These are phyloP conservation scores for Dendrocopos noguchii DNA, from an alignment of 2,113 vertebrate genomes.

Conservation along the genomic window DNA sequence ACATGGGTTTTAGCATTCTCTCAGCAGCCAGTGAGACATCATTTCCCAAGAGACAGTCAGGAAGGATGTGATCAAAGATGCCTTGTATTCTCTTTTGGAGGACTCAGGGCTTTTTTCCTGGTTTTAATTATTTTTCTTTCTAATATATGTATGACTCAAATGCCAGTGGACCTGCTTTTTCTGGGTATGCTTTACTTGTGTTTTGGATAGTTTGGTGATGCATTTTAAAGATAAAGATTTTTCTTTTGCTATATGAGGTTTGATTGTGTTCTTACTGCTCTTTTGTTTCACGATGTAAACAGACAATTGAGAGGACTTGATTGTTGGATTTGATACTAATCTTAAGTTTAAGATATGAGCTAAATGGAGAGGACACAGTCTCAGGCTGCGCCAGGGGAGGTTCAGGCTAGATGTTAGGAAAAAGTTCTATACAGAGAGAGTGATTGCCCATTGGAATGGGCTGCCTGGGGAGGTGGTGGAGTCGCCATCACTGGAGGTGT, in stretches of 20 bases:
- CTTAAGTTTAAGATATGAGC: background rate
- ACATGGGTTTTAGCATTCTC: background rate
- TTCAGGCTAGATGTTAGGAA: too few relatives aligned
- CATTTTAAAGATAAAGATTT: background rate
- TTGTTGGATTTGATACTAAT: background rate
- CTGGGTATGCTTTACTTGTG: background rate
- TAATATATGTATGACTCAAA: background rate
- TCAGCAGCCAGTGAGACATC: background rate
- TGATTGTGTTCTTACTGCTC: background rate
- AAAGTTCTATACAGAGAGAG: too few relatives aligned
- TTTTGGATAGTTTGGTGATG: background rate
- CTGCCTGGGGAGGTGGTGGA: too few relatives aligned
- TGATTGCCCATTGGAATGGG: too few relatives aligned
- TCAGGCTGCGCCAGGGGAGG: too few relatives aligned
- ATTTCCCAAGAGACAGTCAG: background rate
- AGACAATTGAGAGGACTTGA: background rate
- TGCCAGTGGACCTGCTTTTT: background rate
- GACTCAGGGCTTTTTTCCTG: background rate
- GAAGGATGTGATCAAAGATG: conserved; percentile 11
- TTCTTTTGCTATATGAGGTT: background rate
- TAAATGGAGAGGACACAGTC: background rate
- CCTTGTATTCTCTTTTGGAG: background rate
- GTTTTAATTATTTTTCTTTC: background rate
- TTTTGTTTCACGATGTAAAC: background rate
- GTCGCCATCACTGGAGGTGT: too few relatives aligned